phyloP scores from a whole-genome alignment of 1,140 invertebrate species.

The Caenorhabditis brenneri region DNA sequence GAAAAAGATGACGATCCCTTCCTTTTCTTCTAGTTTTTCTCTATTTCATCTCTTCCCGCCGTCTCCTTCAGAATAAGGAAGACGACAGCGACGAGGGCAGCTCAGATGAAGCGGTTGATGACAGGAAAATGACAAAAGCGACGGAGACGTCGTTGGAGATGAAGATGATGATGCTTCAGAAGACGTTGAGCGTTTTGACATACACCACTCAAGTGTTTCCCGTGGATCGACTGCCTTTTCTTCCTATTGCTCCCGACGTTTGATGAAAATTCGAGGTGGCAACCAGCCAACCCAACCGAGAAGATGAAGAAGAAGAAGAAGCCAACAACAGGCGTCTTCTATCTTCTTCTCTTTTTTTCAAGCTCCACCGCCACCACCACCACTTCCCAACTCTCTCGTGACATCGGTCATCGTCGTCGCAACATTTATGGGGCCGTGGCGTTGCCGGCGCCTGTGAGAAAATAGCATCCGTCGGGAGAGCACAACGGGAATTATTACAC shows the following conservation, averaged over 20 bases:
- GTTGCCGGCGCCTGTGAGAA: constrained; percentile 41
- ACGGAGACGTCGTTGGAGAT: neutral
- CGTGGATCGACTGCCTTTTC: neutral
- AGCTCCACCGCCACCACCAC: neutral
- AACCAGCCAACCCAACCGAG: constrained; percentile 4
- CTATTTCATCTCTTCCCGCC: neutral
- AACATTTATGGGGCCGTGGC: constrained; percentile 39
- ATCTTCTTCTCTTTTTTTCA: neutral
- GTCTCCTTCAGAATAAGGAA: neutral
- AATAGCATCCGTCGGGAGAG: constrained; percentile 30
- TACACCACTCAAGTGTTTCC: constrained; percentile 13
- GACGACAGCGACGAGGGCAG: neutral
- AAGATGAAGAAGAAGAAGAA: neutral
- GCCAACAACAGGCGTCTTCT: constrained; percentile 7
- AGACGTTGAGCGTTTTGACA: constrained; percentile 38
- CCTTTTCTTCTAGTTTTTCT: neutral
- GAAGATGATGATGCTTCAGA: constrained; percentile 38
- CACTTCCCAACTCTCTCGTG: constrained; percentile 16
- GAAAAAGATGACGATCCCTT: neutral
- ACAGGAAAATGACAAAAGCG: constrained; percentile 23
- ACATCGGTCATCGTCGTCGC: constrained; percentile 35
- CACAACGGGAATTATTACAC: constrained; percentile 28
- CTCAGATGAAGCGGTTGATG: constrained; percentile 3
- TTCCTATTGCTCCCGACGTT: constrained; percentile 7
- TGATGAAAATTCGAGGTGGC: constrained; percentile 41